These are phyloP conservation scores for Drosophila quadrilineata DNA, from an alignment of 1,140 invertebrate genomes.

Conservation along the genomic window DNA sequence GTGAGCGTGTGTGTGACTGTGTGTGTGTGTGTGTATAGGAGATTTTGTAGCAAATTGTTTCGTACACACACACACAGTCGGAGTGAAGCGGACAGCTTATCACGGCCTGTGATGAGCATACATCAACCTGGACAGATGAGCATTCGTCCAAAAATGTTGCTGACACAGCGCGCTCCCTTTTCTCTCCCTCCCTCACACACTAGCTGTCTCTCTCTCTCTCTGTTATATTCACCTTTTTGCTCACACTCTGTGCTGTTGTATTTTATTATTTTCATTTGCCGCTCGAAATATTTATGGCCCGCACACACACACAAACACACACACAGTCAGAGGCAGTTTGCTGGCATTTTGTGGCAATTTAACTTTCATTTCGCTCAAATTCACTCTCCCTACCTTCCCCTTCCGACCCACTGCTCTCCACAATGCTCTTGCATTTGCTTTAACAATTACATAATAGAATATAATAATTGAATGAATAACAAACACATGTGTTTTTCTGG, in stretches of 20 bases:
- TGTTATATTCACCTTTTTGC: constrained; percentile 1
- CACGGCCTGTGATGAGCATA: constrained; percentile 22
- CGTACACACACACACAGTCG: constrained; percentile 2
- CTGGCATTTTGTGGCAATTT: constrained; percentile 55
- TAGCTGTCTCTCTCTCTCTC: background rate
- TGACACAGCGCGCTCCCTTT: constrained; percentile 18
- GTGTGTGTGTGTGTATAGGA: background rate
- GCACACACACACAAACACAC: background rate
- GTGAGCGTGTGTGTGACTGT: background rate
- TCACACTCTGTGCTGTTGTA: constrained; percentile 19
- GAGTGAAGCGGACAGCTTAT: constrained; percentile 13
- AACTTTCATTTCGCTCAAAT: constrained; percentile 35
- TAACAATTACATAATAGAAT: constrained; percentile 61
- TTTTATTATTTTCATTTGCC: constrained; percentile 31
- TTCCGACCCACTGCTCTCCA: no score
- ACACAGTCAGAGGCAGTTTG: constrained; percentile 21
- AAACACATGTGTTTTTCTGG: no score
- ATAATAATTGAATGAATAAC: constrained; percentile 71
- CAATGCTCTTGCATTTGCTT: constrained; percentile 35
- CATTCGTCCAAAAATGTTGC: constrained; percentile 50
- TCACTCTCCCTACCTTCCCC: no score
- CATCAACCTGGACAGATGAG: constrained; percentile 56
- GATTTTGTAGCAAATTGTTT: constrained; percentile 60
- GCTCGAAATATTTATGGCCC: constrained; percentile 69
- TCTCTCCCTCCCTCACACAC: background rate